Evolutionary conservation across 2,888 invertebrate species (phyloP), one percentile per base, ranked within the genome.

Genomic region (Halictus ligatus): DNA sequence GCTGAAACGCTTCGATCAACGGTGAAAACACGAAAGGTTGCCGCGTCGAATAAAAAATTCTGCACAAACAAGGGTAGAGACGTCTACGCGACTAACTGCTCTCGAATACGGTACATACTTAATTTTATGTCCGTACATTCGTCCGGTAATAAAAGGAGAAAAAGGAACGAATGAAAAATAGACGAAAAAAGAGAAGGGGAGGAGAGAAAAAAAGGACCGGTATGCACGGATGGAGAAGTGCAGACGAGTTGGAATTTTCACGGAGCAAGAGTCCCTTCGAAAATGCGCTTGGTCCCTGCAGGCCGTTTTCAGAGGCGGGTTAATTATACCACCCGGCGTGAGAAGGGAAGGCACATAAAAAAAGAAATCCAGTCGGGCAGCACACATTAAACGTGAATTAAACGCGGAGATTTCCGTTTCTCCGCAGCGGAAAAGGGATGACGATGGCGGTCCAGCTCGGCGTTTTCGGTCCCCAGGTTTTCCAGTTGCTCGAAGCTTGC

Each of bases 361-460:
- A 80, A 85, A 69, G 79, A 90, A 76, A 82, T 80, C 74, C 79
- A 78, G 77, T 84, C 81, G 89, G 87, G 80, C 86, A 88, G 89
- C 89, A 89, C 89, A 85, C 91, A 91, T 91, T 91, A 91, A 91
- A 91, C 86, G 89, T 91, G 91, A 91, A 91, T 91, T 87, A 89
- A 91, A 89, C 89, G 89, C 87, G 87, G 89, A 91, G 91, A 91
- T 91, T 91, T 91, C 89, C 89, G 89, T 91, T 91, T 86, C 88
- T 84, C 87, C 86, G 77, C 80, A 78, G 74, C 75, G 82, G 80
- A 83, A 80, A 79, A 87, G 83, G 84, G 83, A 89, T 85, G 87
- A 87, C 89, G 89, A 81, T 71, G 83, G 86, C 69, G 85, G 87
- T 80, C 81, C 88, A 71, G 82, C 83, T 81, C 87, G 60, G 80